Evolutionary conservation across 2,113 vertebrate genomes (phyloP), one percentile per base, ranked within the genome.

Genomic region (Gasterosteus aculeatus): DNA sequence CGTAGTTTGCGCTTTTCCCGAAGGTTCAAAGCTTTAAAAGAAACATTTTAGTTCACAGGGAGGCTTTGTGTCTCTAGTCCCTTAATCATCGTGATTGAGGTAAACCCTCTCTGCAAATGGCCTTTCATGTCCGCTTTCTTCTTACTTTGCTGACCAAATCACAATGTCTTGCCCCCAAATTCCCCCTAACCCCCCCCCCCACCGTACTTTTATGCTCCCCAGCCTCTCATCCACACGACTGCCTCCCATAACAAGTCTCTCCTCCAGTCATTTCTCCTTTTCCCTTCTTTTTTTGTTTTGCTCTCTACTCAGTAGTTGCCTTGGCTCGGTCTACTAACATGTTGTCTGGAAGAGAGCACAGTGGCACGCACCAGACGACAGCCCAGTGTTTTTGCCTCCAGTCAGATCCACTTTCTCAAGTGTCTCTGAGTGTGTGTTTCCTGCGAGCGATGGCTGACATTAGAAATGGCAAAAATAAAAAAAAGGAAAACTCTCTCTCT

Each of bases 371-470:
- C 65, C 68, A 86, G 77, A 79, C 81, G 87, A 82, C 78, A 69
- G 75, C 77, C 78, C 80, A 62, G n/a, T 87, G 10, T 77, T 66
- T 81, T 59, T 70, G 75, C 90, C 82, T 69, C 65, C 10, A 73
- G 83, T 74, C 75, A 86, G 53, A 79, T 61, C 41, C 79, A 72
- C 68, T 80, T 70, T 65, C 54, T 81, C 65, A 76, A 79, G 61
- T 84, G 69, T 83, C 16, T 85, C 54, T 67, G 53, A 70, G 68
- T 49, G 46, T 84, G 74, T 72, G 58, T 77, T 49, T 80, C 78
- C 89, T 85, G 66, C 59, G 12, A 90, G 91, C 82, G 0, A 70
- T 82, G 60, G 71, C 69, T 92, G 90, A 92, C 92, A 92, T 93
- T 92, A 89, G 66, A 83, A 89, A 88, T 81, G 75, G 87, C 82